Conservation (phyloP, 2,113 vertebrate species). For the Paradisaea rubra region DNA sequence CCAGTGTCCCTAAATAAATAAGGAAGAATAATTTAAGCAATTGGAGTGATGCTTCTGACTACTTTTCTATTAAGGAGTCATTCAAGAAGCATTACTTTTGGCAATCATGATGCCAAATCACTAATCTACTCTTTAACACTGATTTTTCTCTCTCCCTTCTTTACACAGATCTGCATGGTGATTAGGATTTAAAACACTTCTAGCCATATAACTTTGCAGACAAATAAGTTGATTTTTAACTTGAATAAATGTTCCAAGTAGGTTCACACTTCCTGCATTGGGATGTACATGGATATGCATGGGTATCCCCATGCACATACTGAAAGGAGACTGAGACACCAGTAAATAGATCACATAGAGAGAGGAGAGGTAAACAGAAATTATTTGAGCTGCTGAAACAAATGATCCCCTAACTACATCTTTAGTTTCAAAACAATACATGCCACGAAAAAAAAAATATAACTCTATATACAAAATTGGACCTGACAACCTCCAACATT, state of each 20-base stretch:
- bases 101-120: neutral
- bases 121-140: neutral
- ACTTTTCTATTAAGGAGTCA: neutral
- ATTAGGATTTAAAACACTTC: neutral
- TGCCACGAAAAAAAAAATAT: neutral
- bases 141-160: neutral
- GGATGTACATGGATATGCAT: neutral
- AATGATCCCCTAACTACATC: neutral
- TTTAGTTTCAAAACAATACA: neutral
- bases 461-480: neutral
- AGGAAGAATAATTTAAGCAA: neutral
- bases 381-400: neutral
- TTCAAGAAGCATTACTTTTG: neutral
- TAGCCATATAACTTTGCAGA: neutral
- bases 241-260: neutral
- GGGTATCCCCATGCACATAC: rapidly evolving
- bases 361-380: neutral
- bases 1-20: neutral
- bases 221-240: neutral
- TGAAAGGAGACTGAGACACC: neutral
- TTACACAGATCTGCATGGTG: neutral
- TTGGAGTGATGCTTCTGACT: neutral
- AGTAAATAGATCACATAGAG: neutral
- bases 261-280: neutral
- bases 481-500: neutral